phyloP scores from a whole-genome alignment of 2,888 invertebrate species.

The Perdita meconis region DNA sequence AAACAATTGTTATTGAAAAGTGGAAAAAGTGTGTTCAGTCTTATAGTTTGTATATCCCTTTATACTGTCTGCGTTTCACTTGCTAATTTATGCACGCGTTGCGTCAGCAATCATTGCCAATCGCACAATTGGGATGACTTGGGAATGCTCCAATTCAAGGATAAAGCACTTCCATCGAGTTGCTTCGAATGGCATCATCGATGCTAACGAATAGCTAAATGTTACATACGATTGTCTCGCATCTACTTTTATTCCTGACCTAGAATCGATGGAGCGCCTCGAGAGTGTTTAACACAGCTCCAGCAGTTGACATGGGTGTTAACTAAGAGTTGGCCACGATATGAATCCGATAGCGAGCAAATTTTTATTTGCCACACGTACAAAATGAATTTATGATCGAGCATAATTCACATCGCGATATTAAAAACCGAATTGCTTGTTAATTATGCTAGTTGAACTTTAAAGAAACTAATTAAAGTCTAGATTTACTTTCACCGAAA shows the following conservation, averaged over 20 bases:
- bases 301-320: not conserved
- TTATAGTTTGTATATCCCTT: too few relatives aligned
- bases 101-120: not conserved
- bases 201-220: slow-evolving; percentile 40
- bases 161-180: slow-evolving; percentile 23
- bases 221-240: slow-evolving; percentile 20
- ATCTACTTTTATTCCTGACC: slow-evolving; percentile 18
- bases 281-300: not conserved
- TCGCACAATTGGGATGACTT: slow-evolving; percentile 7
- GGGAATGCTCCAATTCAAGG: slow-evolving; percentile 21
- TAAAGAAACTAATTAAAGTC: not conserved
- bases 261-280: slow-evolving; percentile 13
- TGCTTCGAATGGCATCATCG: slow-evolving; percentile 41
- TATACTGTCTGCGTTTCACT: too few relatives aligned
- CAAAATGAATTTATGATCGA: too few relatives aligned
- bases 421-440: too few relatives aligned
- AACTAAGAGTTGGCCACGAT: not conserved
- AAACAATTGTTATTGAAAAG: too few relatives aligned
- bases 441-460: not conserved
- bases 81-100: slow-evolving; percentile 25
- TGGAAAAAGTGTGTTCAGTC: too few relatives aligned
- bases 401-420: too few relatives aligned
- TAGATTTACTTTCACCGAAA: not conserved
- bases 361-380: not conserved
- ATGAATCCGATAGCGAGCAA: too few relatives aligned